These are phyloP conservation scores for Gobius niger DNA, from an alignment of 2,113 vertebrate species.

Conservation along the genomic window DNA sequence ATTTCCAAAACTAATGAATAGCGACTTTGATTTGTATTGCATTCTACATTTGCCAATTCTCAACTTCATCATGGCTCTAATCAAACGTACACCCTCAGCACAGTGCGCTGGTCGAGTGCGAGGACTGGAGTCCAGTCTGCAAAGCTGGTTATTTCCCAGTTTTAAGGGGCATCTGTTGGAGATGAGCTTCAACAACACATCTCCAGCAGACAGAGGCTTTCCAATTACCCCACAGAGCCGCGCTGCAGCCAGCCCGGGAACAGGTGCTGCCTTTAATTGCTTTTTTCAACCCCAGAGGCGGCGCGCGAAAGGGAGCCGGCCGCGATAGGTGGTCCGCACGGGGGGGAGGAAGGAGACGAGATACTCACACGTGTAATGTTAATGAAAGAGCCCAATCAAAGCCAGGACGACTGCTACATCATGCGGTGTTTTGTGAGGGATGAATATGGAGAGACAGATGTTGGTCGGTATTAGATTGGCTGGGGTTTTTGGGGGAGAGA, in stretches of 20 bases:
- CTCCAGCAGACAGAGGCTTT: constrained; percentile 1
- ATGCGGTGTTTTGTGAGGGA: not conserved
- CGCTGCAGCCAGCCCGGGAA: not conserved
- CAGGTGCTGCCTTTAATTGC: constrained; percentile 5
- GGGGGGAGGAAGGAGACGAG: not conserved
- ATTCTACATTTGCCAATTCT: no score
- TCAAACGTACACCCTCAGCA: no score
- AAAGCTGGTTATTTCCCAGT: not conserved
- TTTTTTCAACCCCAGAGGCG: not conserved
- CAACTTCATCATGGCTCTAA: no score
- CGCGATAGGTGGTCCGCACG: not conserved
- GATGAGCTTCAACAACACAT: not conserved
- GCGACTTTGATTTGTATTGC: no score
- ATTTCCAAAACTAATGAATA: no score
- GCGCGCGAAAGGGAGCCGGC: no score
- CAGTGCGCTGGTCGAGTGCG: no score
- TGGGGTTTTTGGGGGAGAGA: not conserved
- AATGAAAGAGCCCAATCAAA: not conserved
- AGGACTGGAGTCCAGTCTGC: not conserved
- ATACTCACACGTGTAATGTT: not conserved
- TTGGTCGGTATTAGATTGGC: not conserved
- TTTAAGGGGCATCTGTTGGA: not conserved
- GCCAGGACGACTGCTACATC: not conserved
- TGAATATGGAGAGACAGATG: constrained; percentile 1
- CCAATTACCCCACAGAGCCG: constrained; percentile 1